Conservation (phyloP, 2,888 invertebrate genomes). For the Plebejus argus region DNA sequence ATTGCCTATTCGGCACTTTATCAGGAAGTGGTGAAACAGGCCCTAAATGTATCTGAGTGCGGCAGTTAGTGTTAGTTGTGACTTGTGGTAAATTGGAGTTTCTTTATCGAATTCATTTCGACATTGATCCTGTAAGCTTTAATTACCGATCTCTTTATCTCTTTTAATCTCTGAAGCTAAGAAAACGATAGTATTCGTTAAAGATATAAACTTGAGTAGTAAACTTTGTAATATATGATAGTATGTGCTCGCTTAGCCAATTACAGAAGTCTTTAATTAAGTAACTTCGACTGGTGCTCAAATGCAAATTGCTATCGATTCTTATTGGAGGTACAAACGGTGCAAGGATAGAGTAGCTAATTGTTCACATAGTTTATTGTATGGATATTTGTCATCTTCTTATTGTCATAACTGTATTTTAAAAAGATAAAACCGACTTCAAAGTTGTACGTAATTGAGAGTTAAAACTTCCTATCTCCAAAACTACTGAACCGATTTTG, state of each 20-base stretch:
- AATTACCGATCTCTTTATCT: neutral
- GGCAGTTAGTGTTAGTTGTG: too few species aligned
- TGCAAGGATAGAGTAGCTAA: neutral
- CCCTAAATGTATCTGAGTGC: too few species aligned
- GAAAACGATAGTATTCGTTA: neutral
- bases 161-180: neutral
- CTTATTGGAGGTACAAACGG: neutral
- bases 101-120: neutral
- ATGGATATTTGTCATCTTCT: neutral
- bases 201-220: conserved; percentile 18
- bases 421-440: too few species aligned
- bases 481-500: too few species aligned
- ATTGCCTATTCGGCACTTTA: too few species aligned
- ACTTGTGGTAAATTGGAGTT: neutral
- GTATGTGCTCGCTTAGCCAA: conserved; percentile 25
- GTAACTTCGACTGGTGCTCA: conserved; percentile 21
- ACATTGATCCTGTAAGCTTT: neutral
- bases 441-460: too few species aligned
- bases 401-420: too few species aligned
- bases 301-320: conserved; percentile 20
- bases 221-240: conserved; percentile 9
- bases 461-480: too few species aligned
- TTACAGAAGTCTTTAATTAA: conserved; percentile 27
- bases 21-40: too few species aligned
- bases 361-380: neutral